A percentile compares a stretch with the other conserved stretches of the same genome.
phyloP scores from a whole-genome alignment of 1,140 invertebrate genomes.

The Pantala flavescens region DNA sequence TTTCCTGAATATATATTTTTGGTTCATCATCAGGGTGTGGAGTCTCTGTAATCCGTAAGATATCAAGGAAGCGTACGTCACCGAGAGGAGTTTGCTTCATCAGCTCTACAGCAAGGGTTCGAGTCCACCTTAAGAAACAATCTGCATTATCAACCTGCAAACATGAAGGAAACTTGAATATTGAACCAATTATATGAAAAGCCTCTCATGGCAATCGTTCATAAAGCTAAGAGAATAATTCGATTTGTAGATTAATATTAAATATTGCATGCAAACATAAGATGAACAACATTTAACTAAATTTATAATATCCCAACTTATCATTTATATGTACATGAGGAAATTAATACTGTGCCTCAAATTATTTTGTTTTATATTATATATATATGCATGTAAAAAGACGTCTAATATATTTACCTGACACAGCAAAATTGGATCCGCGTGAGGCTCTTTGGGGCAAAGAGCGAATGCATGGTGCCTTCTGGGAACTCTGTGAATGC shows the following conservation, averaged over 20 bases:
- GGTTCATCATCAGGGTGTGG: conserved; percentile 25
- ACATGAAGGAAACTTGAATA: neutral
- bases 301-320: too few relatives aligned
- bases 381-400: too few relatives aligned
- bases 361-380: too few relatives aligned
- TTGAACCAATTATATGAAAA: too few relatives aligned
- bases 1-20: conserved; percentile 12
- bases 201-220: too few relatives aligned
- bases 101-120: conserved; percentile 48
- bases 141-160: conserved; percentile 44
- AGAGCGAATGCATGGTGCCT: conserved; percentile 14
- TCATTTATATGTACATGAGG: too few relatives aligned
- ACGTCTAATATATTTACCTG: conserved; percentile 25
- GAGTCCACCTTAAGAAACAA: conserved; percentile 50
- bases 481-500: neutral
- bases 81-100: conserved; percentile 52
- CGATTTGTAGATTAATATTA: too few relatives aligned
- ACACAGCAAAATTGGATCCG: conserved; percentile 38
- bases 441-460: conserved; percentile 26
- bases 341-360: too few relatives aligned
- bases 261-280: too few relatives aligned
- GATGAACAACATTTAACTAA: too few relatives aligned
- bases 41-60: conserved; percentile 36
- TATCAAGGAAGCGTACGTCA: conserved; percentile 35
- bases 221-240: too few relatives aligned